phyloP scores from a whole-genome alignment of 2,888 invertebrate genomes.

The Agrypnus murinus region DNA sequence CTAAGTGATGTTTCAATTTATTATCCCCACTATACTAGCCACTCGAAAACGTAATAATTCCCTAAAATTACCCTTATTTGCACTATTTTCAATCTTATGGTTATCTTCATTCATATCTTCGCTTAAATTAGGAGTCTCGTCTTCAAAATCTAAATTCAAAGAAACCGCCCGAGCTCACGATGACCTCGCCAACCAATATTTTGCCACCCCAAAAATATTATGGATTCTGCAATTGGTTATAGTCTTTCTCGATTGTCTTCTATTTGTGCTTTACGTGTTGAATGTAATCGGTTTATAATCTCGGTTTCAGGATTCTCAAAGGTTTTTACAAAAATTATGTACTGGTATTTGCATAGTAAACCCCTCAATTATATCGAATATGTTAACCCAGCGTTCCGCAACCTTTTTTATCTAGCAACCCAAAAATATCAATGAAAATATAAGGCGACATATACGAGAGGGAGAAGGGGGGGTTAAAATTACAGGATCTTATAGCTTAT shows the following conservation, averaged over 20 bases:
- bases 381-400: too few species aligned
- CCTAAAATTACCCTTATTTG: slow-evolving; percentile 37
- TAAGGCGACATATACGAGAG: too few species aligned
- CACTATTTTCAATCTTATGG: too few species aligned
- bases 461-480: too few species aligned
- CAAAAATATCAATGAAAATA: too few species aligned
- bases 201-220: slow-evolving; percentile 9
- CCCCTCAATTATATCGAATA: neutral
- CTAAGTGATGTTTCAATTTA: slow-evolving; percentile 24
- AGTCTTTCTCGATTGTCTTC: neutral
- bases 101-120: too few species aligned
- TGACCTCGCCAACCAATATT: slow-evolving; percentile 1
- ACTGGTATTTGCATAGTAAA: neutral
- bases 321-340: neutral
- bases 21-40: slow-evolving; percentile 35
- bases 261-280: neutral
- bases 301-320: neutral
- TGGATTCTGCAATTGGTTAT: neutral
- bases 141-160: neutral
- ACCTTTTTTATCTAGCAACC: too few species aligned
- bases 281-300: neutral
- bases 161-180: neutral
- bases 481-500: too few species aligned
- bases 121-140: too few species aligned
- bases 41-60: slow-evolving; percentile 33